Conservation (phyloP, 1,140 invertebrate species). For the Drosophila pruinosa region DNA sequence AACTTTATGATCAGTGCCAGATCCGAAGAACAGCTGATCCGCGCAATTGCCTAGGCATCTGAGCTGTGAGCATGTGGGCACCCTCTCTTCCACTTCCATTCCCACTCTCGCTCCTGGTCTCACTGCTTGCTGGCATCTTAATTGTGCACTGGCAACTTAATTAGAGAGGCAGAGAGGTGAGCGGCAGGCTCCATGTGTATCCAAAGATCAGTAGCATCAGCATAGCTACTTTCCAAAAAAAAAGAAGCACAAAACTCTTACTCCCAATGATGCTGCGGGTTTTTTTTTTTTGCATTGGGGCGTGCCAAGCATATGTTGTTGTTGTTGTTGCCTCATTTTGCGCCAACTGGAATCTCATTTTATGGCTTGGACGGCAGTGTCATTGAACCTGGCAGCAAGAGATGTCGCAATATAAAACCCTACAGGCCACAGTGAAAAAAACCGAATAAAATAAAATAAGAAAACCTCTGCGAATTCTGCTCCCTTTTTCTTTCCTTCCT, state of each 20-base stretch:
- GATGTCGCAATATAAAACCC: slow-evolving; percentile 55
- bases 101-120: too few relatives aligned
- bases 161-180: slow-evolving; percentile 1
- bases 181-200: not conserved
- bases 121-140: slow-evolving; percentile 28
- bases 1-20: slow-evolving; percentile 63
- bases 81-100: not conserved
- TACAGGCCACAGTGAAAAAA: slow-evolving; percentile 35
- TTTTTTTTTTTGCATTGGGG: slow-evolving; percentile 23
- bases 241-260: not conserved
- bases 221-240: not conserved
- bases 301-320: slow-evolving; percentile 19
- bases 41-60: slow-evolving; percentile 35
- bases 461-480: slow-evolving; percentile 9
- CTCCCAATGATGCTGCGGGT: slow-evolving; percentile 47
- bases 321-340: slow-evolving; percentile 45
- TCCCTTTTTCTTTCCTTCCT: not conserved
- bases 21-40: slow-evolving; percentile 14
- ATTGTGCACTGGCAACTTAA: slow-evolving; percentile 34
- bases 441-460: slow-evolving; percentile 27
- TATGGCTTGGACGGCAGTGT: slow-evolving; percentile 51
- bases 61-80: slow-evolving; percentile 42
- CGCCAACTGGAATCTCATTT: slow-evolving; percentile 58
- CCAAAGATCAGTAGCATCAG: not conserved
- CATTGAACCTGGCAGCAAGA: slow-evolving; percentile 58